Base-by-base conservation (phyloP, 2,888 invertebrate species). In the Polia nebulosa region DNA sequence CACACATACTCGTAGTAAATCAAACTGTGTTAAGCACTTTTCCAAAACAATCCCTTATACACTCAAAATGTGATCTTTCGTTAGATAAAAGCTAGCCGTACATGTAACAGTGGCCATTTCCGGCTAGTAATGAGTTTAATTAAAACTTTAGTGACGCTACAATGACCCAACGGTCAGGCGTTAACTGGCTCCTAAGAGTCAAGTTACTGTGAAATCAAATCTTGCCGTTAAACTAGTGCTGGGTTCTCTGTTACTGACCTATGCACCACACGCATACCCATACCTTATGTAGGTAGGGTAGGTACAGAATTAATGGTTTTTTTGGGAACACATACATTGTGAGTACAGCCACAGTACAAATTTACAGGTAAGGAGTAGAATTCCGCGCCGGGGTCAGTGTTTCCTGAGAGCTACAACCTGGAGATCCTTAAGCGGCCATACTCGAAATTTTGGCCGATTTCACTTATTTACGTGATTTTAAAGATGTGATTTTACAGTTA, bases 81-180 rank as follows among this genome's bases (percentile, higher is more conserved):
- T 59, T 59, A 66, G 25, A 70, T 70, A 70, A 75, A 52, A 66
- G 6, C 8, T 13, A 17, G 11, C 32, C 6, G 4, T 56, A 52
- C 17, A 29, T 72, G 29, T 29, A 79, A 66, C 56, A 79, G 27
- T 60, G 45, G 47, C 51, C 52, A 41, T 64, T 77, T 77, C 76
- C 76, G 70, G 63, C 57, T 52, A 39, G 6, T 76, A 80, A 80
- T 70, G 75, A 61, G 62, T 61, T 56, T 60, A 65, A 79, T 76
- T 76, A 75, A 57, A 66, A 57, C 75, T 80, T 77, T 70, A 76
- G 60, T 76, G 59, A 3, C 22, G 60, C 22, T 45, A 63, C 59
- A 63, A 32, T 60, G 52, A 44, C 51, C 53, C 41, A 80, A 80
- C 71, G 80, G 76, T 45, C 51, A 41, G 27, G 34, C 62, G 47